Percentiles rank a stretch among this genome's conserved stretches.
Conservation (phyloP, 64 coral and sea anemone species). For the Catalaphyllia jardinei region DNA sequence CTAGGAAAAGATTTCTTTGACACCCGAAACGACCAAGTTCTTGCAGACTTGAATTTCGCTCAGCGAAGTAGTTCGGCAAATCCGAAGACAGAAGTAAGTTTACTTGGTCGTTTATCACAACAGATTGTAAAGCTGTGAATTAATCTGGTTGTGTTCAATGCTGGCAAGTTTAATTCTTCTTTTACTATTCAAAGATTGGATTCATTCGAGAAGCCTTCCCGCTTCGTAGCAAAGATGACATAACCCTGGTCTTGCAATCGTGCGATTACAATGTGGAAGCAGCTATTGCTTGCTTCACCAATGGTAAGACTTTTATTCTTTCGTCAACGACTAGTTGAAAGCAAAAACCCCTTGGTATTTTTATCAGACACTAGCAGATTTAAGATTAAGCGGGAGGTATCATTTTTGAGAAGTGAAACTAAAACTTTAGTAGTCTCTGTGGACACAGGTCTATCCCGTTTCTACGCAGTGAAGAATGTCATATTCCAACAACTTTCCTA, state of each 20-base stretch:
- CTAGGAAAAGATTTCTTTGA: constrained; percentile 67
- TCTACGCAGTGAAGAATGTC: constrained; percentile 53
- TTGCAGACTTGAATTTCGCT: constrained; percentile 66
- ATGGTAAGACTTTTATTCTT: constrained; percentile 54
- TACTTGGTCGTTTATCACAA: constrained; percentile 18
- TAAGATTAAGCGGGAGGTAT: not conserved
- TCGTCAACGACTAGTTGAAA: not conserved
- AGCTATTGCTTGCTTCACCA: constrained; percentile 79
- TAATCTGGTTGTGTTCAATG: not conserved
- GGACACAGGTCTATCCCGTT: constrained; percentile 60
- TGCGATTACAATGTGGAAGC: constrained; percentile 80
- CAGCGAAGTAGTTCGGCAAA: constrained; percentile 37
- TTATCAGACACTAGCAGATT: not conserved
- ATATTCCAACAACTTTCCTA: constrained; percentile 56
- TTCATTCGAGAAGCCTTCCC: constrained; percentile 84
- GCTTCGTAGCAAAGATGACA: constrained; percentile 76
- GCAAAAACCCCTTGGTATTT: not conserved
- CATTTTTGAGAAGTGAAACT: not conserved
- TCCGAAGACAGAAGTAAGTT: constrained; percentile 75
- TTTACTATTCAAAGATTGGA: constrained; percentile 54
- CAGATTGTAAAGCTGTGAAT: constrained; percentile 33
- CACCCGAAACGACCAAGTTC: constrained; percentile 51
- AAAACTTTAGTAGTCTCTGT: constrained; percentile 10
- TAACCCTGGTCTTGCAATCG: constrained; percentile 83
- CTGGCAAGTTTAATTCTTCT: constrained; percentile 14